Conservation (phyloP, 2,113 vertebrate genomes). For the Mirza zaza region DNA sequence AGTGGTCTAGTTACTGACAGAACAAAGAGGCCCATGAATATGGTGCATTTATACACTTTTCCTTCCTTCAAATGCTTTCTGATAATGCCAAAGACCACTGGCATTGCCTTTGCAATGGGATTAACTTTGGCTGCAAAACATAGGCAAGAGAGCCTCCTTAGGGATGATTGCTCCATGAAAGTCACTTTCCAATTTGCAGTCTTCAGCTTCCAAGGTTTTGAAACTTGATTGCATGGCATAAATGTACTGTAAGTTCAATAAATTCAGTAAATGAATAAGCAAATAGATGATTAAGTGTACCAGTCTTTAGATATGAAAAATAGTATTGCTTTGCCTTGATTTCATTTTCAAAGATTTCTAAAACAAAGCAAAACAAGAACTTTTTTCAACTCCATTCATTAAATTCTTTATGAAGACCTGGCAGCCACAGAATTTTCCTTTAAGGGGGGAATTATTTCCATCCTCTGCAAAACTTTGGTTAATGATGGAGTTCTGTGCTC, state of each 20-base stretch:
- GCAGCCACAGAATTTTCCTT: not conserved
- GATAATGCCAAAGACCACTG: constrained; percentile 21
- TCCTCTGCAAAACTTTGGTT: not conserved
- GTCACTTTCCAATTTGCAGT: constrained; percentile 5
- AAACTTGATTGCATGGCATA: not conserved
- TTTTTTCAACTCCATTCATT: not conserved
- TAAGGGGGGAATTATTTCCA: not conserved
- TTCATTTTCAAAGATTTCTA: constrained; percentile 16
- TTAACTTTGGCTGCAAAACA: not conserved
- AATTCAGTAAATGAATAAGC: not conserved
- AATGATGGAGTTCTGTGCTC: not conserved
- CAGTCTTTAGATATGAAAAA: not conserved
- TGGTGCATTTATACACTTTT: not conserved
- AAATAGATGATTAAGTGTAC: not conserved
- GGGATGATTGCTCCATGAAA: not conserved
- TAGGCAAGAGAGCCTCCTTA: not conserved
- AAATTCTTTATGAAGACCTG: not conserved
- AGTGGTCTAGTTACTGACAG: not conserved
- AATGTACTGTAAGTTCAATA: not conserved
- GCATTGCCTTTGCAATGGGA: not conserved
- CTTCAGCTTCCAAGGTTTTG: not conserved
- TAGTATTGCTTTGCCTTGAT: not conserved
- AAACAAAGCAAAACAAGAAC: constrained; percentile 8
- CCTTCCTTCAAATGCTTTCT: not conserved
- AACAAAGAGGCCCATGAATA: not conserved